Conservation (phyloP, 2,797 vertebrate species). For the Lithobates sylvaticus region DNA sequence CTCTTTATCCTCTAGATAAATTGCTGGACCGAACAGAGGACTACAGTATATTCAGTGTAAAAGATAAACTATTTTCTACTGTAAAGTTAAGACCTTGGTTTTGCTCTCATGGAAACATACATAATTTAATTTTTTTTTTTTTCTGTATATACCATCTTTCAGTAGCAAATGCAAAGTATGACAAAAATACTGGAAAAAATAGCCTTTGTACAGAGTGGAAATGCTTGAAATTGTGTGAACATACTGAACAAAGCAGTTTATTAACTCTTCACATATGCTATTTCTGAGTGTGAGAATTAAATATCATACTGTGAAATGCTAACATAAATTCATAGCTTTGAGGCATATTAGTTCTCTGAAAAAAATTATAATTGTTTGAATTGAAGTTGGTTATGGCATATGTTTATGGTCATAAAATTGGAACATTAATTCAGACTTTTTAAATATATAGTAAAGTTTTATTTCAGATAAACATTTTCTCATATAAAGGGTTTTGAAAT, state of each 20-base stretch:
- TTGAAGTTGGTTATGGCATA: slow-evolving; percentile 4
- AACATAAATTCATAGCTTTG: not conserved
- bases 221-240: not conserved
- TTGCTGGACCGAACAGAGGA: slow-evolving; percentile 94
- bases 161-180: not conserved
- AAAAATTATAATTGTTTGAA: not conserved
- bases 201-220: not conserved
- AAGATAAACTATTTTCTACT: slow-evolving; percentile 63
- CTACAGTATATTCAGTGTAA: slow-evolving; percentile 96
- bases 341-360: not conserved
- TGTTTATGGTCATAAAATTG: slow-evolving; percentile 11
- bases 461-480: no score
- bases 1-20: slow-evolving; percentile 96
- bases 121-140: slow-evolving; percentile 15
- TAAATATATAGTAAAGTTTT: not conserved
- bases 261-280: not conserved
- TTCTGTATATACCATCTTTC: not conserved
- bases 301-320: slow-evolving; percentile 15
- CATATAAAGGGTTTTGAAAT: no score
- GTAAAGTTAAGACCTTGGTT: slow-evolving; percentile 55
- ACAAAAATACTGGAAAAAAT: slow-evolving; percentile 5
- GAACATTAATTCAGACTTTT: not conserved
- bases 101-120: slow-evolving; percentile 11
- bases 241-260: not conserved
- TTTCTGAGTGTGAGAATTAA: not conserved